Conservation (phyloP, 2,113 vertebrate species). For the Suncus etruscus region DNA sequence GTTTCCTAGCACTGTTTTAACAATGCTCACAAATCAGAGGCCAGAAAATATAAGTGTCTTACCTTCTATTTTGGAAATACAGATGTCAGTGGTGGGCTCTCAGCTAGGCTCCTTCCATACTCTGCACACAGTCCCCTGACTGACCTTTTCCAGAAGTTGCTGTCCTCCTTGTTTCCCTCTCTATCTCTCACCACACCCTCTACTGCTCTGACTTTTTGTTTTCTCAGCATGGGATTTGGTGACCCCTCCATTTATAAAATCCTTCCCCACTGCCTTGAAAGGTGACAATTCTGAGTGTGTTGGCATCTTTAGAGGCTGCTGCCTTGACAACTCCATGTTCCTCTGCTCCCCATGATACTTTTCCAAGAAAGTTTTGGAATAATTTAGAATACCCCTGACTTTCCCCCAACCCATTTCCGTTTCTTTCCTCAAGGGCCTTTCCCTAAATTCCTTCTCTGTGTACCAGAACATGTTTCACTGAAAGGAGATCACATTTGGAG, state of each 20-base stretch:
- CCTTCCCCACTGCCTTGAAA: not conserved
- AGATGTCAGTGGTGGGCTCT: not conserved
- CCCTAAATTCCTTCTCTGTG: not conserved
- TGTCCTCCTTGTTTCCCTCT: not conserved
- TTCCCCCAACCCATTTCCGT: not conserved
- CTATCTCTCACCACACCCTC: not conserved
- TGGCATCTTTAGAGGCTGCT: not conserved
- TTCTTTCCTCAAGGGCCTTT: not conserved
- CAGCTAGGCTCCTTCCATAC: not conserved
- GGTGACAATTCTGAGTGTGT: accelerated
- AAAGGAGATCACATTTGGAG: not conserved
- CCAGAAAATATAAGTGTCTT: not conserved
- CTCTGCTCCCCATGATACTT: not conserved
- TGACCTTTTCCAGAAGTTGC: not conserved
- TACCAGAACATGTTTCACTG: not conserved
- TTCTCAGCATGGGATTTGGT: not conserved
- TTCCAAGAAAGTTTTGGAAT: not conserved
- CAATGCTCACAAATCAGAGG: too few relatives aligned
- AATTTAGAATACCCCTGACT: not conserved
- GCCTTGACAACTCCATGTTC: not conserved
- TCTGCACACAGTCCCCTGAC: too few relatives aligned
- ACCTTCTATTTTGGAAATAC: not conserved
- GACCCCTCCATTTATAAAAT: too few relatives aligned
- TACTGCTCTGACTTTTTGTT: not conserved
- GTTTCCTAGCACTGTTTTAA: not conserved